A percentile compares a stretch with the other conserved stretches of the same genome.
phyloP scores from a whole-genome alignment of 2,888 invertebrate species.

The Microctonus aethiopoides region DNA sequence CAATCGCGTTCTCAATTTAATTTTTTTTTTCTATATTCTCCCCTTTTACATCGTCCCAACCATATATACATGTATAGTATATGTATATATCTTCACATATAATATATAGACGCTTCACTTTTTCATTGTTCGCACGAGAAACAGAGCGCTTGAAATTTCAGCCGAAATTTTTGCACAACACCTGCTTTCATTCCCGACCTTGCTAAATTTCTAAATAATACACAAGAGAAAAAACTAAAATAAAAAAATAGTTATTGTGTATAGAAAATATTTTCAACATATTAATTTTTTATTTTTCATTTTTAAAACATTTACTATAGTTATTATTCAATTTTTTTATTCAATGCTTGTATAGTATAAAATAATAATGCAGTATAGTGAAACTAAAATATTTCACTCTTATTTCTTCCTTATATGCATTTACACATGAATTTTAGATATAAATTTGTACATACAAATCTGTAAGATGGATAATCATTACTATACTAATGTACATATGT shows the following conservation, averaged over 20 bases:
- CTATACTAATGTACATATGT: no score
- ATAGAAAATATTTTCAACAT: no score
- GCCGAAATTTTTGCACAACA: constrained; percentile 39
- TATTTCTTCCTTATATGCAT: neutral
- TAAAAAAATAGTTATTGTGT: no score
- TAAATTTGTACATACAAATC: neutral
- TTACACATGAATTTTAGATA: neutral
- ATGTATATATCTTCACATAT: no score
- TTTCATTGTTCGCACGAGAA: constrained; percentile 36
- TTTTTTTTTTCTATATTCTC: constrained; percentile 20
- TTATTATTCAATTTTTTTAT: no score
- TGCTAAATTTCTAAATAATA: constrained; percentile 12
- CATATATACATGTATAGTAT: neutral
- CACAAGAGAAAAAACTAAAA: no score
- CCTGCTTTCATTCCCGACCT: constrained; percentile 3
- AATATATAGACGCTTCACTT: neutral
- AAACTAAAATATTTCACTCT: neutral
- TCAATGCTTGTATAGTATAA: no score
- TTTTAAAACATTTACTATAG: no score
- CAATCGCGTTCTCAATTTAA: constrained; percentile 31
- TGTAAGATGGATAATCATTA: neutral
- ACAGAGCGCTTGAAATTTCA: constrained; percentile 55
- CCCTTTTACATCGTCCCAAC: constrained; percentile 1
- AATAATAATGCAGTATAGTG: neutral
- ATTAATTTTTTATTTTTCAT: no score